A percentile compares a stretch with the other conserved stretches of the same genome.
Evolutionary conservation across 2,797 vertebrate species (phyloP).

Genomic region (Benthosema pterotum): DNA sequence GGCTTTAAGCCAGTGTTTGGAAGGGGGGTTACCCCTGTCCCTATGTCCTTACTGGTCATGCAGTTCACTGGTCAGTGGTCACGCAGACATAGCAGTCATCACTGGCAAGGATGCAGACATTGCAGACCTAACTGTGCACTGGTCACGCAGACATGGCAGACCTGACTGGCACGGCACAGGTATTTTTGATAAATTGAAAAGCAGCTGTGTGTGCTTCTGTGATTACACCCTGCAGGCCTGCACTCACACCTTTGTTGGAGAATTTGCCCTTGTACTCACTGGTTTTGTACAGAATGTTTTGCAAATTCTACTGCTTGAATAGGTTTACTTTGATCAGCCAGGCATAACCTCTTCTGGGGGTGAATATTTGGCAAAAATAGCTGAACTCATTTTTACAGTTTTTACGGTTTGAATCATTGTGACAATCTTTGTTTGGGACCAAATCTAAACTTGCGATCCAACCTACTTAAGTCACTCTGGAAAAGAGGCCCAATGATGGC

Average conservation of each 20-base stretch:
- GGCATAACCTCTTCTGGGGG: too few relatives aligned
- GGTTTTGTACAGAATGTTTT: too few relatives aligned
- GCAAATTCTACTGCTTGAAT: too few relatives aligned
- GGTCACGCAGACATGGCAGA: slow-evolving; percentile 25
- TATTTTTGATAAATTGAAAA: neutral
- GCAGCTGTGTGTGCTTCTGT: neutral
- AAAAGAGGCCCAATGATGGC: too few relatives aligned
- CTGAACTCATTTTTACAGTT: too few relatives aligned
- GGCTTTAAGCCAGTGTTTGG: slow-evolving; percentile 12
- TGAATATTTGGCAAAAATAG: too few relatives aligned
- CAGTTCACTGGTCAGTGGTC: neutral
- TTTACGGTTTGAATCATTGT: too few relatives aligned
- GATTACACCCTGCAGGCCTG: neutral
- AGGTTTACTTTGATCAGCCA: too few relatives aligned
- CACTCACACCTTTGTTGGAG: neutral
- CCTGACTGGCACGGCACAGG: slow-evolving; percentile 16
- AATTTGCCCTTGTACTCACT: neutral
- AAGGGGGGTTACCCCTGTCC: too few relatives aligned
- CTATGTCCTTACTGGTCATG: neutral
- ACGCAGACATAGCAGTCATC: slow-evolving; percentile 22
- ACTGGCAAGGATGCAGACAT: slow-evolving; percentile 31
- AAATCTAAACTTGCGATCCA: too few relatives aligned
- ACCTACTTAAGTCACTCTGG: too few relatives aligned
- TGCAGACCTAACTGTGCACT: slow-evolving; percentile 6
- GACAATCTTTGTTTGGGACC: too few relatives aligned